Conservation (phyloP, 2,888 invertebrate genomes). For the Smittia aterrima region DNA sequence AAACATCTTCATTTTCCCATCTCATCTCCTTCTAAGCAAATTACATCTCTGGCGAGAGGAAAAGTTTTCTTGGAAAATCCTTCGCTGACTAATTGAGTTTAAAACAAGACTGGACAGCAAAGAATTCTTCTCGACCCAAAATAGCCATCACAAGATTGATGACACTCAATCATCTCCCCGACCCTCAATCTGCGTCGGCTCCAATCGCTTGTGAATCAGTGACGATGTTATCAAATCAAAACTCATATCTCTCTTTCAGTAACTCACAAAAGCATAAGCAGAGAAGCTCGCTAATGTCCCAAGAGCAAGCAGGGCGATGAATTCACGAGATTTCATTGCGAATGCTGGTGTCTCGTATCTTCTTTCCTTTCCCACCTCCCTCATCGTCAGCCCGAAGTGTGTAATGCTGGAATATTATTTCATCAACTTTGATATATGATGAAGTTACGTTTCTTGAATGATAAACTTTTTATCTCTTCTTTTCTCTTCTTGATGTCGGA, state of each 20-base stretch:
- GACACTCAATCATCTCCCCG: background rate
- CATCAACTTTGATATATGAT: slow-evolving; percentile 41
- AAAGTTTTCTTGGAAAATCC: background rate
- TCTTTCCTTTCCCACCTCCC: background rate
- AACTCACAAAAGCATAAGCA: slow-evolving; percentile 26
- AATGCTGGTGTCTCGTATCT: slow-evolving; percentile 19
- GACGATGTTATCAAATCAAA: slow-evolving; percentile 41
- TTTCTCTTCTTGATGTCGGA: background rate
- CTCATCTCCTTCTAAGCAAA: background rate
- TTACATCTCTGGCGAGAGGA: background rate
- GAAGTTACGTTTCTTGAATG: slow-evolving; percentile 36
- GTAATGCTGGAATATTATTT: slow-evolving; percentile 35
- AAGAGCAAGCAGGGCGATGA: slow-evolving; percentile 28
- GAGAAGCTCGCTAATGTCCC: slow-evolving; percentile 31
- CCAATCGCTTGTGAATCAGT: slow-evolving; percentile 36
- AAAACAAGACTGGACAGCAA: background rate
- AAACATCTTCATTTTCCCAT: slow-evolving; percentile 4
- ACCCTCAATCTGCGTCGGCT: background rate
- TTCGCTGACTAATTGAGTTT: slow-evolving; percentile 14
- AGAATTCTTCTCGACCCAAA: background rate
- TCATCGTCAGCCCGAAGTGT: slow-evolving; percentile 7
- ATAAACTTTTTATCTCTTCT: slow-evolving; percentile 23
- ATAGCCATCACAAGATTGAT: background rate
- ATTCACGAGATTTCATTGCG: slow-evolving; percentile 36
- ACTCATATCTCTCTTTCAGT: slow-evolving; percentile 36